phyloP scores from a whole-genome alignment of 2,797 vertebrate genomes.

The Clarias platycephalus region DNA sequence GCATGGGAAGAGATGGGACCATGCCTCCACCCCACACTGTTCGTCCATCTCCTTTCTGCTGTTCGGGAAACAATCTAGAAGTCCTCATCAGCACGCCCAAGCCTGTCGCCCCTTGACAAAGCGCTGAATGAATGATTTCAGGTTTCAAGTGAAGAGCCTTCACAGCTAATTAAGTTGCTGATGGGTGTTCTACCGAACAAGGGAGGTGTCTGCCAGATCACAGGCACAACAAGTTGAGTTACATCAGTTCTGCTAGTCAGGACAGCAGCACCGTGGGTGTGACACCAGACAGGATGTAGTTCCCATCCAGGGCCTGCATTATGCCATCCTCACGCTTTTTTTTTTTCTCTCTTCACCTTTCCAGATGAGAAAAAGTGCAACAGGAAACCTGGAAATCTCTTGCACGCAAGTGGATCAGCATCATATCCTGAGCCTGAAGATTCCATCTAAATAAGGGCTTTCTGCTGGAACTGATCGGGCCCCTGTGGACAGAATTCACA shows the following conservation, averaged over 20 bases:
- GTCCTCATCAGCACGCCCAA: constrained; percentile 67
- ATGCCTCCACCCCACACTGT: constrained; percentile 14
- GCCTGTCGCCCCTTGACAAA: constrained; percentile 69
- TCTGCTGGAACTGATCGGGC: constrained; percentile 27
- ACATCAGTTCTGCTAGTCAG: constrained; percentile 64
- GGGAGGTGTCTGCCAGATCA: constrained; percentile 47
- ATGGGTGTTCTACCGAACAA: constrained; percentile 67
- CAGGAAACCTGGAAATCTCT: constrained; percentile 14
- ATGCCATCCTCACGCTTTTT: constrained; percentile 13
- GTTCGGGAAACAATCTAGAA: constrained; percentile 75
- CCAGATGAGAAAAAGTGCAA: constrained; percentile 21
- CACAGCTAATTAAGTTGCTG: constrained; percentile 79
- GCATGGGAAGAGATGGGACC: constrained; percentile 13
- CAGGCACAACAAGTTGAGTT: constrained; percentile 58
- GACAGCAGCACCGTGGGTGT: constrained; percentile 56
- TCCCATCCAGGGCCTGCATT: constrained; percentile 1
- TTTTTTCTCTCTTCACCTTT: constrained; percentile 39
- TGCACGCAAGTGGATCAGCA: constrained; percentile 32
- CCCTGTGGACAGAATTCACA: constrained; percentile 28
- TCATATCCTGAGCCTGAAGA: constrained; percentile 19
- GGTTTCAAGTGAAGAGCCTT: constrained; percentile 78
- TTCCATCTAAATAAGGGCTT: constrained; percentile 43
- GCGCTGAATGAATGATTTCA: constrained; percentile 78
- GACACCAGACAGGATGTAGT: constrained; percentile 47
- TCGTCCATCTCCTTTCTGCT: constrained; percentile 58